phyloP scores from a whole-genome alignment of 2,888 invertebrate genomes.

The Protodeltote pygarga region DNA sequence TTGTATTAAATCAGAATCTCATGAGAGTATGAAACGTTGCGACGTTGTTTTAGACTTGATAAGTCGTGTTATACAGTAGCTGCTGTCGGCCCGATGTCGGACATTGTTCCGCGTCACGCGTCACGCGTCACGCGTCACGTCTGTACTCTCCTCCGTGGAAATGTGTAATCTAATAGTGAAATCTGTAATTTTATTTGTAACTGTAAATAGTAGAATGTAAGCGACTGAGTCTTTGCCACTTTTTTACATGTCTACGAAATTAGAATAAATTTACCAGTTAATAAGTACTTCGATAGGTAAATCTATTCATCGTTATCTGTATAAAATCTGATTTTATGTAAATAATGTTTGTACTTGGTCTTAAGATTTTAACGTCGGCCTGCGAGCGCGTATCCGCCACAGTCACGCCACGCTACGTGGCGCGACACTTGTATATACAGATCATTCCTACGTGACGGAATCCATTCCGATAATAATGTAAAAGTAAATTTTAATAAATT shows the following conservation, averaged over 20 bases:
- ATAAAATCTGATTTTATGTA: conserved; percentile 70
- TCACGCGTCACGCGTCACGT: no score
- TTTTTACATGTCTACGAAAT: conserved; percentile 83
- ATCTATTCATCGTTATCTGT: conserved; percentile 68
- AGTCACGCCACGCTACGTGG: neutral
- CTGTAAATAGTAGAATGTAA: conserved; percentile 81
- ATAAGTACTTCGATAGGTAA: conserved; percentile 52
- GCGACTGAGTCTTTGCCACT: conserved; percentile 85
- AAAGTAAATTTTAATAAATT: conserved; percentile 6
- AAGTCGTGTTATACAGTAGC: no score
- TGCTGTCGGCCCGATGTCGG: no score
- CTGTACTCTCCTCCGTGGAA: conserved; percentile 1
- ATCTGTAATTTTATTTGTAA: conserved; percentile 41
- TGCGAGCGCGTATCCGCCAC: conserved; percentile 5
- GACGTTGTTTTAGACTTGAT: no score
- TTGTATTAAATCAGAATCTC: conserved; percentile 25
- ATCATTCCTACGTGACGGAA: conserved; percentile 10
- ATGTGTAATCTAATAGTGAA: conserved; percentile 22
- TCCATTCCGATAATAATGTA: conserved; percentile 16
- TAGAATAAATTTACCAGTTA: conserved; percentile 61
- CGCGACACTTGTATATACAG: conserved; percentile 25
- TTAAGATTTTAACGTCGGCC: conserved; percentile 57
- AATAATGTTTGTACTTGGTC: conserved; percentile 76
- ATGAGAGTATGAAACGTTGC: no score
- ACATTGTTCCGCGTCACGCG: conserved; percentile 15